These are phyloP conservation scores for Palloptera scutellata DNA, from an alignment of 2,888 invertebrate genomes.

Conservation along the genomic window DNA sequence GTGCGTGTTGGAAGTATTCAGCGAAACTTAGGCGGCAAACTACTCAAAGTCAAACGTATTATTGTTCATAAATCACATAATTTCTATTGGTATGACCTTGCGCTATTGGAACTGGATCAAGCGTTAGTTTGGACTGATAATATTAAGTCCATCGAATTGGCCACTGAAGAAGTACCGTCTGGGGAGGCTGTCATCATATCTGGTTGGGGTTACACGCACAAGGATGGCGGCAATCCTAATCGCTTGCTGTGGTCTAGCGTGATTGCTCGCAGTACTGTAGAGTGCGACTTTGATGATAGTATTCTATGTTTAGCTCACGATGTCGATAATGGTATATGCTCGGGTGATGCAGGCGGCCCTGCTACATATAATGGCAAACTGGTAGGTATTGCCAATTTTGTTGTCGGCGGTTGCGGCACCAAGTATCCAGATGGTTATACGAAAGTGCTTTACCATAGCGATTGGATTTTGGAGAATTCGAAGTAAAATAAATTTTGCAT, in stretches of 20 bases:
- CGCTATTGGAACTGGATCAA: slow-evolving; percentile 49
- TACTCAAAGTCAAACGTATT: slow-evolving; percentile 46
- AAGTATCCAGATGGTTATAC: slow-evolving; percentile 56
- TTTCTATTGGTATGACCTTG: slow-evolving; percentile 48
- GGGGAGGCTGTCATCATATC: slow-evolving; percentile 45
- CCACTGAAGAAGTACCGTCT: slow-evolving; percentile 40
- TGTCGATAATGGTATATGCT: slow-evolving; percentile 49
- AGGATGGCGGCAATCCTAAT: slow-evolving; percentile 41
- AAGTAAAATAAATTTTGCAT: neutral
- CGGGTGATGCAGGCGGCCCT: slow-evolving; percentile 59
- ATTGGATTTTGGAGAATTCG: slow-evolving; percentile 34
- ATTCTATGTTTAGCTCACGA: slow-evolving; percentile 52
- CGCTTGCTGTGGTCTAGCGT: slow-evolving; percentile 48
- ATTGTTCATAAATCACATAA: slow-evolving; percentile 47
- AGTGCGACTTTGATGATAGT: slow-evolving; percentile 45
- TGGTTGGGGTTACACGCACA: slow-evolving; percentile 53
- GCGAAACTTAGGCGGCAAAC: slow-evolving; percentile 50
- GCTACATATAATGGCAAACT: slow-evolving; percentile 51
- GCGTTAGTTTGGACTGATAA: slow-evolving; percentile 44
- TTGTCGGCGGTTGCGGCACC: slow-evolving; percentile 49
- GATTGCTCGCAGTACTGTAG: slow-evolving; percentile 39
- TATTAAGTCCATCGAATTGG: slow-evolving; percentile 48
- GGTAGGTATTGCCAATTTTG: slow-evolving; percentile 56
- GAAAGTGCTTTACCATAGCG: slow-evolving; percentile 39
- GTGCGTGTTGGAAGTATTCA: slow-evolving; percentile 60